phyloP scores from a whole-genome alignment of 2,113 vertebrate genomes.

The Urocitellus parryii region DNA sequence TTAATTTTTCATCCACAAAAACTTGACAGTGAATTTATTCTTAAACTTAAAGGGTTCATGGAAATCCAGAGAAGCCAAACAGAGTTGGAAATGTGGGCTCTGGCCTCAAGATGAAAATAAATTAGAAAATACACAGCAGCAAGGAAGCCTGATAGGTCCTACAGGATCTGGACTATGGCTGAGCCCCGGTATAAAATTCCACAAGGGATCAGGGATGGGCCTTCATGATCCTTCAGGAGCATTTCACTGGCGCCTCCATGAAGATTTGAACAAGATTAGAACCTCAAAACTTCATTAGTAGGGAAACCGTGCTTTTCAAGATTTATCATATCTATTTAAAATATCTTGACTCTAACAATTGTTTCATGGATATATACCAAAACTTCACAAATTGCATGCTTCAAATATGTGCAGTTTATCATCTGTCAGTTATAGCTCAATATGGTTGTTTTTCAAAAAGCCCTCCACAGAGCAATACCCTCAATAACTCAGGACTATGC shows the following conservation, averaged over 20 bases:
- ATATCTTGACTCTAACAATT: background rate
- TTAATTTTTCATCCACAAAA: background rate
- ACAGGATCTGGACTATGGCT: background rate
- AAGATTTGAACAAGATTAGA: constrained; percentile 10
- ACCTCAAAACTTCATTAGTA: background rate
- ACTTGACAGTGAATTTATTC: background rate
- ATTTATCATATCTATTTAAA: background rate
- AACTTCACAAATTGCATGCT: background rate
- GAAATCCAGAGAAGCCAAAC: background rate
- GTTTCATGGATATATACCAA: background rate
- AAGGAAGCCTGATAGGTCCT: background rate
- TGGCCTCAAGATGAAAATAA: background rate
- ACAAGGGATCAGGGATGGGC: background rate
- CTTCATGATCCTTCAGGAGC: background rate
- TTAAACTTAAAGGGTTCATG: background rate
- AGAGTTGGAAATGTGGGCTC: background rate
- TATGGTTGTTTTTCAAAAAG: background rate
- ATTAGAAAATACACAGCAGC: background rate
- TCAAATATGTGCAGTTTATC: background rate
- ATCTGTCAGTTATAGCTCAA: background rate
- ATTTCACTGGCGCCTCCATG: background rate
- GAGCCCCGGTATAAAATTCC: background rate
- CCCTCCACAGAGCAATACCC: background rate
- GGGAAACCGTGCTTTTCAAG: background rate
- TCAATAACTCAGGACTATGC: background rate